Evolutionary conservation across 2,113 vertebrate species (phyloP).

Genomic region (Hippocampus guttulatus): DNA sequence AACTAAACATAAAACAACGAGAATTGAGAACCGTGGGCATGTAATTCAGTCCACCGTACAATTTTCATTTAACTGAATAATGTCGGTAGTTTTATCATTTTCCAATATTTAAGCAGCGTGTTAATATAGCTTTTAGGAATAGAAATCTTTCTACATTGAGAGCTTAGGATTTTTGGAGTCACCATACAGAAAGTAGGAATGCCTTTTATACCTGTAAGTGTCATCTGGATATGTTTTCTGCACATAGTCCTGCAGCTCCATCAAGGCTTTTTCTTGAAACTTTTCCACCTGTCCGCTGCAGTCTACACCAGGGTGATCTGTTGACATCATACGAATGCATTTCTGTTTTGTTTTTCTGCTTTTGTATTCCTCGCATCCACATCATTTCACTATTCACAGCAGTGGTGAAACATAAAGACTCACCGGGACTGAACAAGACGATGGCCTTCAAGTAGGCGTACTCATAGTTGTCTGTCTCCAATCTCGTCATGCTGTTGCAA

Average conservation of each 20-base stretch:
- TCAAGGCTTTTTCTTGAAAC: constrained; percentile 98
- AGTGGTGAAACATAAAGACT: constrained; percentile 36
- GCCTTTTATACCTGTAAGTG: constrained; percentile 83
- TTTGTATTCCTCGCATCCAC: neutral
- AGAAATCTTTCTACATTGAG: too few relatives aligned
- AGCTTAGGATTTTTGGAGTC: too few relatives aligned
- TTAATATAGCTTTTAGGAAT: too few relatives aligned
- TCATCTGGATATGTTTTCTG: constrained; percentile 97
- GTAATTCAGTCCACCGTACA: too few relatives aligned
- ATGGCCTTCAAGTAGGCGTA: constrained; percentile 98
- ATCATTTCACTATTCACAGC: neutral
- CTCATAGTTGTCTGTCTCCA: constrained; percentile 94
- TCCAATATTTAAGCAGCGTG: too few relatives aligned
- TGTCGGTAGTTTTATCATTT: too few relatives aligned
- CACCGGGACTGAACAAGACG: constrained; percentile 96
- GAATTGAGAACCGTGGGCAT: too few relatives aligned
- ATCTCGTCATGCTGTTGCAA: constrained; percentile 94
- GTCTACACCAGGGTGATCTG: constrained; percentile 94
- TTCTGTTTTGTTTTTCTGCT: neutral
- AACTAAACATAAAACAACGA: too few relatives aligned
- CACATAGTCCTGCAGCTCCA: constrained; percentile 98
- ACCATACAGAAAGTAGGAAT: too few relatives aligned
- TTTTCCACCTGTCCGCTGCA: constrained; percentile 92
- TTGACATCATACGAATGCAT: neutral
- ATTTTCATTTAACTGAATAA: too few relatives aligned